Base-by-base conservation (phyloP, 2,797 vertebrate genomes). In the Taenioides sp. region DNA sequence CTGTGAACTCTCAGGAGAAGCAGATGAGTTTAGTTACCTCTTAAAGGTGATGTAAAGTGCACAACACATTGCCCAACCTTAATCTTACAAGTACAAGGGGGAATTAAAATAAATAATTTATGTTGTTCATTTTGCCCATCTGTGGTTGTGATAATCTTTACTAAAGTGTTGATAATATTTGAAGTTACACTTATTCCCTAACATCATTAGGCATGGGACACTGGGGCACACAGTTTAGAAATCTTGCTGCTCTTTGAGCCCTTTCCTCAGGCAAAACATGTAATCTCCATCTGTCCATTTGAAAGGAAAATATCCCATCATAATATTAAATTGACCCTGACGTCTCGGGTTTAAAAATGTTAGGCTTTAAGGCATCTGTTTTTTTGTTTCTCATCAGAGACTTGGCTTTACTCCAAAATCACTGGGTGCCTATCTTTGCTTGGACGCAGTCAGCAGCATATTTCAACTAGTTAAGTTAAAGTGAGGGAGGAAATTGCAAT, bases 281-380 rank as follows among this genome's bases (percentile, higher is more conserved):
- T 80, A 75, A 76, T 80, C 65, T 81, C 63, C 66, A 55, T 22
- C 20, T 4, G 18, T 52, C 50, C 25, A 31, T 80, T 71, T 80
- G 70, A 31, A 27, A 72, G 75, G 70, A 65, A 75, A 78, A 72
- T 64, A 64, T 84, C 67, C 72, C 54, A 55, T 72, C 73, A 64
- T 52, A 74, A 82, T 77, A 78, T 81, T 85, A 79, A 86, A 87
- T 90, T 80, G 81, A 71, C 75, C 77, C 73, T 72, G 83, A 78
- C 65, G 59, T 76, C 67, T 81, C 70, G 10, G 27, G 66, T 70
- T 49, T 43, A 58, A 76, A 58, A 81, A 73, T 80, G 67, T 79
- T 81, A 86, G 75, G 77, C 86, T 83, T 70, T 72, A 3, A 68
- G 76, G 73, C 76, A 77, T 68, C 60, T 22, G 81, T 78, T 72